Base-by-base conservation (phyloP, 2,888 invertebrate genomes). In the Agrypnus murinus region DNA sequence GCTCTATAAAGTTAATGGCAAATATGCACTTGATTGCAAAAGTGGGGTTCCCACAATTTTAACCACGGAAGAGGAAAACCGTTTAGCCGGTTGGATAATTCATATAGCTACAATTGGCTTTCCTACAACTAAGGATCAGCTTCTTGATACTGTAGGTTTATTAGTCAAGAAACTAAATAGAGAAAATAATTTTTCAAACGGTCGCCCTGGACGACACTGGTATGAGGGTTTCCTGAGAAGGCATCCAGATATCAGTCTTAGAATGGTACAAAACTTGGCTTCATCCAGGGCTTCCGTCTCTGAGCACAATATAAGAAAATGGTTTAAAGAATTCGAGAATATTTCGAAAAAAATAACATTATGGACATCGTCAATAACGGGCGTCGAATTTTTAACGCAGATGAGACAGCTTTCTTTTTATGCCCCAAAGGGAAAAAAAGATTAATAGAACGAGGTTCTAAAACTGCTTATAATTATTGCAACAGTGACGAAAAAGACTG, bases 321-420 rank as follows among this genome's bases (percentile, higher is more conserved):
- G 83, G 83, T 83, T 82, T 74, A 19, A 64, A 25, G 75, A 74
- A 71, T 75, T 81, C 5, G 75, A 69, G 60, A 55, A 3, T 82
- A 81, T 74, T 73, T 83, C 1, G 55, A 63, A 74, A 32, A 66
- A 67, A 31, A 75, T 76, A 57, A 72, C 74, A 15, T 43, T 78
- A 32, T 59, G 72, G 25, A 74, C 77, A 17, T 58, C 2, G 1
- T 36, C 1, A 31, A 19, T 25, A 74, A 83, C 68, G 78, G 79
- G 25, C 60, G 57, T 4, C 65, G 81, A 46, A 75, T 82, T 48
- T 84, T 80, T 58, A 83, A 84, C 74, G 74, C 74, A 9, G 84
- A 85, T 74, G 84, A 85, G 70, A 79, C 79, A n/a, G 82, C 80
- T 15, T 46, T 45, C 31, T 32, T 53, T 14, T 12, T 60, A 7